Conservation (phyloP, 2,888 invertebrate genomes). For the Epistrophella euchroma region DNA sequence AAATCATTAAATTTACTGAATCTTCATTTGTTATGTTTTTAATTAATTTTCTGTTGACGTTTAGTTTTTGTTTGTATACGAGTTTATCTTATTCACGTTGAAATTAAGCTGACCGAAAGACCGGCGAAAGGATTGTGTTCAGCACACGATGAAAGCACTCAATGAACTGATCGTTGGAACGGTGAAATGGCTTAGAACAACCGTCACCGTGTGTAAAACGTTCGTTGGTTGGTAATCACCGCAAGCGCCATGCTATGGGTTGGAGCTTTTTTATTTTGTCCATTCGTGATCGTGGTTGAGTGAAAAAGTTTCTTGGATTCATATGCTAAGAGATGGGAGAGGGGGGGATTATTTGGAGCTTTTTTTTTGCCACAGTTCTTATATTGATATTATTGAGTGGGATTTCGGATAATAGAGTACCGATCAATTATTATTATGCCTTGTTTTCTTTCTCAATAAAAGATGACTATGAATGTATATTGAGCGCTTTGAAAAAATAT, state of each 20-base stretch:
- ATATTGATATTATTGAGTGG: constrained; percentile 12
- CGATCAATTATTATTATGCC: not conserved
- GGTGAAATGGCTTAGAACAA: constrained; percentile 44
- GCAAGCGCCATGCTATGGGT: constrained; percentile 6
- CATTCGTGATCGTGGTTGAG: constrained; percentile 40
- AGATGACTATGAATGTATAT: not conserved
- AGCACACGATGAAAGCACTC: constrained; percentile 67
- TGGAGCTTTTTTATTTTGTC: constrained; percentile 32
- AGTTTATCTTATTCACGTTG: constrained; percentile 62
- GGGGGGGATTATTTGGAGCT: constrained; percentile 7
- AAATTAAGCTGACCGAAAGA: constrained; percentile 37
- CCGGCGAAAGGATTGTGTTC: constrained; percentile 42
- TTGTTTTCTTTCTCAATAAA: not conserved
- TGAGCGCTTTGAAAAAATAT: not conserved
- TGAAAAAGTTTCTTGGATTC: constrained; percentile 37
- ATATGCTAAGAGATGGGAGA: not conserved
- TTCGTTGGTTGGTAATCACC: constrained; percentile 16
- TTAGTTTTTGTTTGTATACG: constrained; percentile 12
- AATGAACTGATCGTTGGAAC: constrained; percentile 61
- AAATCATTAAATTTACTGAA: not conserved
- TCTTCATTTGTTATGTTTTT: not conserved
- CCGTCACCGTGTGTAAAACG: constrained; percentile 18
- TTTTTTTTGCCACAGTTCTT: constrained; percentile 12
- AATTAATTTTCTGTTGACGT: constrained; percentile 17
- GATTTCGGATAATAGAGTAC: not conserved